These are phyloP conservation scores for Itoplectis maculator DNA, from an alignment of 2,888 invertebrate species.

Conservation along the genomic window DNA sequence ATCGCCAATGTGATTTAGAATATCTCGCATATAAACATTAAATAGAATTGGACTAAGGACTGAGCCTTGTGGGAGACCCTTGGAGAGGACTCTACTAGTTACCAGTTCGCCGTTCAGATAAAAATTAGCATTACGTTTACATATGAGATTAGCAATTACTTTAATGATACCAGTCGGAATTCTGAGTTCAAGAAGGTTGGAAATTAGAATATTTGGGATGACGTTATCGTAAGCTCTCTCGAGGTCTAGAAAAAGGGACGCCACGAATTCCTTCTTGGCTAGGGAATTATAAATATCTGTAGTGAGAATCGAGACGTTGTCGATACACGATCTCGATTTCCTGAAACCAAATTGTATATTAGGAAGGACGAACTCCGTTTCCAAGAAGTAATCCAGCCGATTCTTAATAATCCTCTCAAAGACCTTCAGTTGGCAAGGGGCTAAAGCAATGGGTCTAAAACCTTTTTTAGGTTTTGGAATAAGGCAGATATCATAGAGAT, in stretches of 20 bases:
- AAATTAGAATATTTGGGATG: not conserved
- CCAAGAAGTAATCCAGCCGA: conserved; percentile 3
- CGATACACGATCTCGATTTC: not conserved
- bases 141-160: not conserved
- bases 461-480: conserved; percentile 37
- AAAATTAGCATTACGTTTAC: conserved; percentile 11
- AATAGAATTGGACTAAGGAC: conserved; percentile 15
- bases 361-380: conserved; percentile 13
- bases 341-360: not conserved
- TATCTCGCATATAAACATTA: conserved; percentile 7
- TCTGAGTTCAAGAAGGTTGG: not conserved
- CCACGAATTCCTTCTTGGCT: not conserved
- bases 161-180: not conserved
- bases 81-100: not conserved
- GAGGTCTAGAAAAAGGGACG: not conserved
- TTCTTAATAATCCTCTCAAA: conserved; percentile 22
- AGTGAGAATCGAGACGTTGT: not conserved
- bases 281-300: not conserved
- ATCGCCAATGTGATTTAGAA: not conserved
- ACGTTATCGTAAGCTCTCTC: not conserved
- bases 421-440: conserved; percentile 12
- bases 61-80: conserved; percentile 4
- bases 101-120: not conserved
- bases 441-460: conserved; percentile 17
- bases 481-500: conserved; percentile 3